Evolutionary conservation across 2,113 vertebrate species (phyloP), one percentile per base, ranked within the genome.

Genomic region (Taxidea taxus): DNA sequence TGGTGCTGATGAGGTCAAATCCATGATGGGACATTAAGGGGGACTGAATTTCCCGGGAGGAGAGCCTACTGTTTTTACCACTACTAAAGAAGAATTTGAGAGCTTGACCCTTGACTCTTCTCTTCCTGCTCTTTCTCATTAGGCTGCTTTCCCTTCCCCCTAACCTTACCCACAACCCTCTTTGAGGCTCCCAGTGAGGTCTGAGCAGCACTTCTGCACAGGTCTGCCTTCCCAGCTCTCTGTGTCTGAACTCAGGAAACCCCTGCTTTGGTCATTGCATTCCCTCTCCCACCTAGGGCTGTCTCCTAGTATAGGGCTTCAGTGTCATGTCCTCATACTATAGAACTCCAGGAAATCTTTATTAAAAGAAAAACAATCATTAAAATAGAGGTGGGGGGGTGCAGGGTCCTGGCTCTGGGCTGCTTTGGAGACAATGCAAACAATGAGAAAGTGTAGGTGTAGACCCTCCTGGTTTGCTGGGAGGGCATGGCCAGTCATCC

Each of bases 81-180:
- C 0, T 0, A 21, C 42, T 37, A 56, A 87, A 29, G 60, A 39
- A 92, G 72, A 96, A 93, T 29, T 77, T 86, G 96, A 87, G 96
- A 85, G 64, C 29, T 77, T 89, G 54, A 95, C 93, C 91, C 51
- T 54, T 91, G 91, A 31, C 92, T 91, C 82, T 31, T 72, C 25
- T n/a, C 91, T 95, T 90, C 86, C 89, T 7, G 78, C 37, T 60
- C 78, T 94, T 93, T 96, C 80, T 94, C 56, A 82, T 44, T 77
- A 23, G 29, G 39, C 39, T 34, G 34, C 44, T 47, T 20, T 6
- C 21, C 29, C n/a, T 25, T 60, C 44, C 27, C 3, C 34, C 87
- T n/a, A 12, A 12, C 37, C 3, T 20, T 6, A 18, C 83, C 31
- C 23, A 7, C 27, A 3, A 0, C 66, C 31, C 31, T 62, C 64